Conservation (phyloP, 2,113 vertebrate genomes). For the Anguilla japonica region DNA sequence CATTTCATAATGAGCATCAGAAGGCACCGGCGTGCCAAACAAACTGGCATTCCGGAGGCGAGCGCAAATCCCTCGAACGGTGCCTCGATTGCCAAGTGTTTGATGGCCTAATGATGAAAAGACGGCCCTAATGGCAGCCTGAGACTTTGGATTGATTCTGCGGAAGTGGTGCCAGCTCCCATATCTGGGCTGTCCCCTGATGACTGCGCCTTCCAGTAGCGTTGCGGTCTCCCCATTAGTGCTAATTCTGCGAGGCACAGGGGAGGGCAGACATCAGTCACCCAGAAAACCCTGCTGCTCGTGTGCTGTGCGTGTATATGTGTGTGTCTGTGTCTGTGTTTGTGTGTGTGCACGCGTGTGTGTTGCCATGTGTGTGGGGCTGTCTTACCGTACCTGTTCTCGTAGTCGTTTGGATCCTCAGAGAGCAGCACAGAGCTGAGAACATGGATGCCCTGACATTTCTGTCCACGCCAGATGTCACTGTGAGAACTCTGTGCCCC, state of each 20-base stretch:
- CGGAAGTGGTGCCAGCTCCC: constrained; percentile 25
- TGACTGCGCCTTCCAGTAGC: constrained; percentile 6
- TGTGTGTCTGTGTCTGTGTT: not conserved
- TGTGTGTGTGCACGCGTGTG: not conserved
- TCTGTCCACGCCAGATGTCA: not conserved
- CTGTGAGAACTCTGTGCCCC: not conserved
- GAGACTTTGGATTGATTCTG: constrained; percentile 29
- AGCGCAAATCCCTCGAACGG: not conserved
- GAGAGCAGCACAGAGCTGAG: not conserved
- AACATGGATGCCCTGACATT: not conserved
- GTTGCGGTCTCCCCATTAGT: not conserved
- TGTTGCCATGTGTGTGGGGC: not conserved
- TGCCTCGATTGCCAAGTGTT: not conserved
- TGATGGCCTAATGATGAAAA: constrained; percentile 11
- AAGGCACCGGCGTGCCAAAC: not conserved
- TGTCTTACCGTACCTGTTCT: not conserved
- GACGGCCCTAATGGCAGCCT: constrained; percentile 1
- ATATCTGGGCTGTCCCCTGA: constrained; percentile 33
- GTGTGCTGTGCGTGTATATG: not conserved
- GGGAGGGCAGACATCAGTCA: not conserved
- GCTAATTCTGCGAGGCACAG: not conserved
- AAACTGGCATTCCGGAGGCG: not conserved
- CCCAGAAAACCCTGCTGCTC: not conserved
- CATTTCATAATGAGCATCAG: not conserved
- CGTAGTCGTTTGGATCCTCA: not conserved